A percentile compares a stretch with the other conserved stretches of the same genome.
These are phyloP conservation scores for Cisticola juncidis DNA, from an alignment of 2,113 vertebrate species.

Conservation along the genomic window DNA sequence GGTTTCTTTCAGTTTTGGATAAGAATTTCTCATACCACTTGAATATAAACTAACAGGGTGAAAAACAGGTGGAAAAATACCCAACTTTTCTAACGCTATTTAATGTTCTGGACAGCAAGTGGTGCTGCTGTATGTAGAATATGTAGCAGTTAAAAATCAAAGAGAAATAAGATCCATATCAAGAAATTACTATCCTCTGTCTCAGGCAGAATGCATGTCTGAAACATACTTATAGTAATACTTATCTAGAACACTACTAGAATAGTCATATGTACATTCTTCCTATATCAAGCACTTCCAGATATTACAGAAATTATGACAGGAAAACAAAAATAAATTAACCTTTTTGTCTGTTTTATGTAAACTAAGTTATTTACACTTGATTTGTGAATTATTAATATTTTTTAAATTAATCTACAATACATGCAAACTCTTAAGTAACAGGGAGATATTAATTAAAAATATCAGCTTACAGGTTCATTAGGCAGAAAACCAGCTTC, in stretches of 20 bases:
- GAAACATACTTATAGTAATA: neutral
- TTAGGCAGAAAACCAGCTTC: neutral
- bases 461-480: neutral
- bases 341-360: neutral
- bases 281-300: neutral
- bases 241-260: neutral
- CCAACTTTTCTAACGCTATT: neutral
- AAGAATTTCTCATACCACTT: neutral
- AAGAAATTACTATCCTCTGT: neutral
- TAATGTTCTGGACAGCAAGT: conserved; percentile 1
- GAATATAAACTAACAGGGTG: neutral
- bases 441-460: neutral
- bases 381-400: neutral
- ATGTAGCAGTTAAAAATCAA: neutral
- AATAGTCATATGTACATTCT: neutral
- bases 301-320: neutral
- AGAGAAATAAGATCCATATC: neutral
- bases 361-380: neutral
- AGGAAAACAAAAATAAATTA: neutral
- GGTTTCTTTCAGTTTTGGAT: neutral
- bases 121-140: conserved; percentile 12
- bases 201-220: neutral
- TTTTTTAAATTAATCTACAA: neutral
- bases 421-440: neutral
- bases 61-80: neutral